Evolutionary conservation across 92 coral and sea anemone genomes (phyloP).

Genomic region (Bergia sp.): DNA sequence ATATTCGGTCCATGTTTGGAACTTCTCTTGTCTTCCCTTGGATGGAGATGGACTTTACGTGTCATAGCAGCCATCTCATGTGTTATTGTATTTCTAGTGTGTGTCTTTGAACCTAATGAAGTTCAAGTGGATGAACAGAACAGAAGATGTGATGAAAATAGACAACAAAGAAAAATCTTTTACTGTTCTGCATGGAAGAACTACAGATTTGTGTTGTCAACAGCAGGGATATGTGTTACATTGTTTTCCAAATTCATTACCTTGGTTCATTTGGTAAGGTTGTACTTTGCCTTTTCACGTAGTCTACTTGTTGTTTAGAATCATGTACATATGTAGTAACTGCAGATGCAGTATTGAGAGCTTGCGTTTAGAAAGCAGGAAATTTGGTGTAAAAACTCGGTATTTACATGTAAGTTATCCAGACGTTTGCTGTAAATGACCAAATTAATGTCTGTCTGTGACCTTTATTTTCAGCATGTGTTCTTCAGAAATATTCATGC

Average conservation of each 20-base stretch:
- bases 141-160: neutral
- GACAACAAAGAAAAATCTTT: neutral
- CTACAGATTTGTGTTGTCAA: slow-evolving; percentile 24
- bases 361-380: too few relatives aligned
- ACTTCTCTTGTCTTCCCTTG: slow-evolving; percentile 49
- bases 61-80: slow-evolving; percentile 51
- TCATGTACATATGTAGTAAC: too few relatives aligned
- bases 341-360: too few relatives aligned
- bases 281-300: too few relatives aligned
- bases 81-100: slow-evolving; percentile 34
- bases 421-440: too few relatives aligned
- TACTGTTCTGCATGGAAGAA: slow-evolving; percentile 51
- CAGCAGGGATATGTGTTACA: slow-evolving; percentile 37
- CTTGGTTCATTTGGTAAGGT: slow-evolving; percentile 74
- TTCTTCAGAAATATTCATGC: too few relatives aligned
- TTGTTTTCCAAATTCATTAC: slow-evolving; percentile 56
- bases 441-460: too few relatives aligned
- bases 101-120: slow-evolving; percentile 52
- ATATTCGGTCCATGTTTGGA: slow-evolving; percentile 61
- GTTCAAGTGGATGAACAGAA: slow-evolving; percentile 13
- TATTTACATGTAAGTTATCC: too few relatives aligned
- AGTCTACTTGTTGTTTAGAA: too few relatives aligned
- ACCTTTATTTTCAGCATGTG: too few relatives aligned
- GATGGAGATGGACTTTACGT: slow-evolving; percentile 72
- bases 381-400: too few relatives aligned